Evolutionary conservation across 1,140 invertebrate species (phyloP).

Genomic region (Manduca sexta): DNA sequence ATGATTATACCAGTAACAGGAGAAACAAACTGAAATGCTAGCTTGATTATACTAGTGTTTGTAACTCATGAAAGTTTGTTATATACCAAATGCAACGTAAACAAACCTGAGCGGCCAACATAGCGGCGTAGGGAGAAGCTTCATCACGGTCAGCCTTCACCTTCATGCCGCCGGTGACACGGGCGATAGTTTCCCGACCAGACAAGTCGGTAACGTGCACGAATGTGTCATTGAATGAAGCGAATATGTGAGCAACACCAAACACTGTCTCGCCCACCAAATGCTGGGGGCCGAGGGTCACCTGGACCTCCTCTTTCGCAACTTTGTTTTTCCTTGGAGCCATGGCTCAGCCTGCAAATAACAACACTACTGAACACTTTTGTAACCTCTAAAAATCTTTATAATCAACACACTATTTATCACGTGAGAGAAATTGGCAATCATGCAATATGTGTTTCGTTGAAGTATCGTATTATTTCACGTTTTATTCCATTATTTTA

Average conservation of each 20-base stretch:
- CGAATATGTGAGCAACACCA: constrained; percentile 99
- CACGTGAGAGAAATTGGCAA: no score
- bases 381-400: constrained; percentile 59
- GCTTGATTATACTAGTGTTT: background rate
- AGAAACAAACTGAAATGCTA: background rate
- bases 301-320: constrained; percentile 96
- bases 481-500: constrained; percentile 3
- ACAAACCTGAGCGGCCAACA: constrained; percentile 97
- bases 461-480: constrained; percentile 4
- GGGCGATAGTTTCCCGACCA: constrained; percentile 98
- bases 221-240: constrained; percentile 99
- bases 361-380: constrained; percentile 51
- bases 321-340: constrained; percentile 98
- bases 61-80: background rate
- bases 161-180: constrained; percentile 99
- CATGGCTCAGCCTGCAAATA: constrained; percentile 79
- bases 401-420: constrained; percentile 33
- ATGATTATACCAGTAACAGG: background rate
- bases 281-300: constrained; percentile 97
- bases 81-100: background rate
- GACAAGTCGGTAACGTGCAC: constrained; percentile 99
- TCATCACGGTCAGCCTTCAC: constrained; percentile 99
- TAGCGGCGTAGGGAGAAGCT: constrained; percentile 99
- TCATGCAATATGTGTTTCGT: no score
- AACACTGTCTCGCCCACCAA: constrained; percentile 98